Conservation (phyloP, 1,140 invertebrate species). For the Dendrolimus kikuchii region DNA sequence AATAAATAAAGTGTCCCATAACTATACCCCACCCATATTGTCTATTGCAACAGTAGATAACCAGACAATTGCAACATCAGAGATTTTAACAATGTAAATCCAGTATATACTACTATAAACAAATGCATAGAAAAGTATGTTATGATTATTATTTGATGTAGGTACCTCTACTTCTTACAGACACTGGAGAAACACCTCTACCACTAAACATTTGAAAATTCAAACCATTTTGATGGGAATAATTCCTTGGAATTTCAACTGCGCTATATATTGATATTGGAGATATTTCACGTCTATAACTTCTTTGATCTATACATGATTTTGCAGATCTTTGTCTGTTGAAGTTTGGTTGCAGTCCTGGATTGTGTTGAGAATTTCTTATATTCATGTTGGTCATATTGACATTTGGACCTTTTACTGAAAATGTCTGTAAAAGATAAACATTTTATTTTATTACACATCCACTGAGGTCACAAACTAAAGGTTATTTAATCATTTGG, state of each 20-base stretch:
- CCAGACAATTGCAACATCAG: too few relatives aligned
- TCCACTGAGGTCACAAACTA: too few relatives aligned
- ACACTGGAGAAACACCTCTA: conserved; percentile 42
- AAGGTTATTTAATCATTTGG: too few relatives aligned
- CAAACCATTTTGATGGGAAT: conserved; percentile 19
- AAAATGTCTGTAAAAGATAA: conserved; percentile 26
- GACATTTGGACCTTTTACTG: conserved; percentile 25
- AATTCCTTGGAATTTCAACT: conserved; percentile 21
- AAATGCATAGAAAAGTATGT: too few relatives aligned
- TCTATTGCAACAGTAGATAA: too few relatives aligned
- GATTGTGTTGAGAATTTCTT: conserved; percentile 22
- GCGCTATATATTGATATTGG: conserved; percentile 44
- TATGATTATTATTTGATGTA: not conserved
- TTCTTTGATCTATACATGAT: conserved; percentile 28
- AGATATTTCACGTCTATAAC: conserved; percentile 35
- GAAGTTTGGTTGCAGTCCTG: conserved; percentile 22
- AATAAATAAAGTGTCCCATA: too few relatives aligned
- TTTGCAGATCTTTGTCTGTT: conserved; percentile 22
- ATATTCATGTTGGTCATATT: conserved; percentile 26
- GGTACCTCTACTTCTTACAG: conserved; percentile 45
- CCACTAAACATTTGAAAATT: conserved; percentile 35
- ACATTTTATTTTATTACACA: not conserved
- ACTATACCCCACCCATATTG: too few relatives aligned
- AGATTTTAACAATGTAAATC: too few relatives aligned
- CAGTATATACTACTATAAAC: too few relatives aligned